phyloP scores from a whole-genome alignment of 2,113 vertebrate species.

The Alces alces region DNA sequence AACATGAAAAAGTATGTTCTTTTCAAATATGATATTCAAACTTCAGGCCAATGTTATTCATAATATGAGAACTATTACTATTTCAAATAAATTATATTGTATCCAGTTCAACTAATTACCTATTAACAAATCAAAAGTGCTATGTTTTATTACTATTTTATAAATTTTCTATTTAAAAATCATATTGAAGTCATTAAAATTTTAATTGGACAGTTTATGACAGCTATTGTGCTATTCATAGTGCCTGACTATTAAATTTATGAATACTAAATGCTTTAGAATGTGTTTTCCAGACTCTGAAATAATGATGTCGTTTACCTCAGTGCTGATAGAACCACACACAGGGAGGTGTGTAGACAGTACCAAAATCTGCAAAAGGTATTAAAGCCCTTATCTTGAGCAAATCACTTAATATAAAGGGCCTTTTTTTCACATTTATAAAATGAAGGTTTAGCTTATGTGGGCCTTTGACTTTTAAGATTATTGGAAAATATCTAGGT shows the following conservation, averaged over 20 bases:
- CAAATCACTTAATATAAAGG: background rate
- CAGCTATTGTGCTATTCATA: background rate
- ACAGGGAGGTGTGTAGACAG: background rate
- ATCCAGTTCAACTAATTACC: background rate
- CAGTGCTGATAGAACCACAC: background rate
- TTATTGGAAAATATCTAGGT: background rate
- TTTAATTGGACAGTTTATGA: background rate
- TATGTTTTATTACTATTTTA: constrained; percentile 14
- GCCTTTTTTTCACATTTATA: background rate
- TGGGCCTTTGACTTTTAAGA: background rate
- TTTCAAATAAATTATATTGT: background rate
- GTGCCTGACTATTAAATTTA: background rate
- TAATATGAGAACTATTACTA: background rate
- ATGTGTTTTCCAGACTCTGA: background rate
- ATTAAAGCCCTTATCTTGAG: background rate
- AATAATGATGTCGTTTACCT: background rate
- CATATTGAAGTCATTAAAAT: background rate
- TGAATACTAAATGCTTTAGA: background rate
- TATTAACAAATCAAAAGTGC: background rate
- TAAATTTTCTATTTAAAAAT: background rate
- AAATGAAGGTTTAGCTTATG: background rate
- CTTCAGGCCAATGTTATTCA: background rate
- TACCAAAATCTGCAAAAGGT: background rate
- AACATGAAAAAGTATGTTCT: constrained; percentile 2
- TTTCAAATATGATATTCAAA: background rate